phyloP scores from a whole-genome alignment of 2,113 vertebrate genomes.

The Nothoprocta perdicaria region DNA sequence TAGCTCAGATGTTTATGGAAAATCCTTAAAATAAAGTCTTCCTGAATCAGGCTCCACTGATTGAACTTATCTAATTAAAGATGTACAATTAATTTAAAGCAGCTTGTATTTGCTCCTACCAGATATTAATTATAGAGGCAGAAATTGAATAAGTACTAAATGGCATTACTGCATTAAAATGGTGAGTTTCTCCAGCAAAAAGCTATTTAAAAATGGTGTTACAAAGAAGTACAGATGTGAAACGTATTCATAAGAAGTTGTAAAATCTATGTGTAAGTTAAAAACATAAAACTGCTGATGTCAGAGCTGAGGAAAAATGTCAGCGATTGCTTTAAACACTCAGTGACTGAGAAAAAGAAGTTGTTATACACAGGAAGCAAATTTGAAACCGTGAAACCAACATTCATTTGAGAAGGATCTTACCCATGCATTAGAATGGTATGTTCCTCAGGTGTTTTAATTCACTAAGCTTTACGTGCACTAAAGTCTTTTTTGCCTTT shows the following conservation, averaged over 20 bases:
- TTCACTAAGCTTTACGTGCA: not conserved
- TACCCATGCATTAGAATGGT: not conserved
- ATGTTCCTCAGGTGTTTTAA: not conserved
- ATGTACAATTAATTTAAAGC: not conserved
- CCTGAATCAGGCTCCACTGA: not conserved
- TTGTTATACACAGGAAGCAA: not conserved
- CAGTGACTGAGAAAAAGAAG: not conserved
- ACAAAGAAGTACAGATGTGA: not conserved
- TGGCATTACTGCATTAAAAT: not conserved
- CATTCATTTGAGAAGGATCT: not conserved
- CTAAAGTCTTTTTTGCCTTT: not conserved
- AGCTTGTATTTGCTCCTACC: not conserved
- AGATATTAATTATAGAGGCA: not conserved
- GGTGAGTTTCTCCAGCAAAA: not conserved
- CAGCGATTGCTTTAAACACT: not conserved
- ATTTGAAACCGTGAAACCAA: not conserved
- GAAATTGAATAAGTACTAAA: not conserved
- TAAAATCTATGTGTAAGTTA: not conserved
- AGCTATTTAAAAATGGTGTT: not conserved
- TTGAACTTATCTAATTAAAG: not conserved
- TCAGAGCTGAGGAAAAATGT: constrained; percentile 34
- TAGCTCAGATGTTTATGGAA: not conserved
- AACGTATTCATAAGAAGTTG: not conserved
- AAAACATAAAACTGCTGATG: not conserved
- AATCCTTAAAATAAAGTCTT: constrained; percentile 1